Evolutionary conservation across 2,888 invertebrate species (phyloP), one percentile per base, ranked within the genome.

Genomic region (Cephus nigrinus): DNA sequence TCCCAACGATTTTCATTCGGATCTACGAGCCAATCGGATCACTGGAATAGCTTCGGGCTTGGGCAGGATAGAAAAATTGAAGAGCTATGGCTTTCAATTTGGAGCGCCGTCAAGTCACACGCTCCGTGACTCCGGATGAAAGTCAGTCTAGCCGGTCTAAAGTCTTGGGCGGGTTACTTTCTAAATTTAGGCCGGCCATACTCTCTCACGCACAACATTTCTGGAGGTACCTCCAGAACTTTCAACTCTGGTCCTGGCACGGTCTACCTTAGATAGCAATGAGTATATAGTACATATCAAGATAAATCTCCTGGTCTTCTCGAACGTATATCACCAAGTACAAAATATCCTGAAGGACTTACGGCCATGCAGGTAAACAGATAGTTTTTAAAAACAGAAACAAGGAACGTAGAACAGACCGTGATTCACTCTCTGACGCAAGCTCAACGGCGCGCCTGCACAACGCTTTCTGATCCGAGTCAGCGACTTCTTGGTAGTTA

Each of bases 351-450:
- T 9, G 55, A 55, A 55, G 15, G 4, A 40, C 40, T 40, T 40
- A 15, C 23, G 55, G 23, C 9, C 55, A 55, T 9, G 55, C 55
- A 55, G 23, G 23, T 23, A 55, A 55, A 23, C 55, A 55, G 55
- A 15, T 23, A 55, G 1, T 23, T 55, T 55, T 55, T 55, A 5
- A 23, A 23, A 5, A 55, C 55, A 55, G 55, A 55, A 23, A 55
- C 2, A 23, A 55, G 34, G 35, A 74, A 35, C 79, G 82, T 79
- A 80, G 80, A 84, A 80, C 81, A 79, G 79, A 82, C n/a, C 79
- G 82, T 87, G 86, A 88, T 86, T 88, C 88, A 86, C 83, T 82
- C 82, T 75, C 84, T 88, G 88, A 88, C 85, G 87, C 88, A 88
- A 87, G 87, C 84, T 80, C 78, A 79, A 85, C 86, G 87, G 85